A percentile compares a stretch with the other conserved stretches of the same genome.
Conservation (phyloP, 2,113 vertebrate genomes). For the Psammodynastes pulverulentus region DNA sequence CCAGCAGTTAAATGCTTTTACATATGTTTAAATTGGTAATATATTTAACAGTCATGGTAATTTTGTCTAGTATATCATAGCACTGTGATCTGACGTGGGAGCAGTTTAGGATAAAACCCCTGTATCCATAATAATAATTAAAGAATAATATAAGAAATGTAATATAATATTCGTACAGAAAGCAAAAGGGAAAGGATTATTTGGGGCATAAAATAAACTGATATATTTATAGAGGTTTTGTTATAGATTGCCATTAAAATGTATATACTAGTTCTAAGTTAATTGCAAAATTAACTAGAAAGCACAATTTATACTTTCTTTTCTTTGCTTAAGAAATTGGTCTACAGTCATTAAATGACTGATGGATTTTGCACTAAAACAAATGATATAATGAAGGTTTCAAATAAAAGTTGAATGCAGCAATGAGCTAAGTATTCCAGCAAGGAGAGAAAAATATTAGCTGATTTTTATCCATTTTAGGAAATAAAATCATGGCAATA, state of each 20-base stretch:
- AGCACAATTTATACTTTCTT: conserved; percentile 36
- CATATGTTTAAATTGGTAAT: neutral
- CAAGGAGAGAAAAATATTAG: neutral
- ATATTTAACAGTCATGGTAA: conserved; percentile 15
- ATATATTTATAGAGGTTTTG: conserved; percentile 51
- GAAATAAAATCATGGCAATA: neutral
- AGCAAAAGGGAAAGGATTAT: conserved; percentile 2
- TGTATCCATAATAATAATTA: conserved; percentile 15
- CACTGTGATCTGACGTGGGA: conserved; percentile 32
- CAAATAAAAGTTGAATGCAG: neutral
- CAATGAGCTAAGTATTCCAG: neutral
- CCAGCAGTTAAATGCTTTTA: conserved; percentile 36
- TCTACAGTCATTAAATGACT: conserved; percentile 7
- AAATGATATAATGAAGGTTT: neutral
- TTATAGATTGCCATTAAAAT: conserved; percentile 47
- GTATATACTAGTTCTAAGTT: conserved; percentile 51
- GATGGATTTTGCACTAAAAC: conserved; percentile 1
- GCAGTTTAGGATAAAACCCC: conserved; percentile 49
- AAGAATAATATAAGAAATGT: conserved; percentile 20
- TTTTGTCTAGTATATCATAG: neutral
- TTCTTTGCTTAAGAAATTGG: conserved; percentile 41
- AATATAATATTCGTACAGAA: conserved; percentile 10
- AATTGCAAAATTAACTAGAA: conserved; percentile 47
- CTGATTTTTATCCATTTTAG: neutral
- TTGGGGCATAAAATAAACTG: conserved; percentile 42